phyloP scores from a whole-genome alignment of 2,797 vertebrate genomes.

The Otolemur crassicaudatus region DNA sequence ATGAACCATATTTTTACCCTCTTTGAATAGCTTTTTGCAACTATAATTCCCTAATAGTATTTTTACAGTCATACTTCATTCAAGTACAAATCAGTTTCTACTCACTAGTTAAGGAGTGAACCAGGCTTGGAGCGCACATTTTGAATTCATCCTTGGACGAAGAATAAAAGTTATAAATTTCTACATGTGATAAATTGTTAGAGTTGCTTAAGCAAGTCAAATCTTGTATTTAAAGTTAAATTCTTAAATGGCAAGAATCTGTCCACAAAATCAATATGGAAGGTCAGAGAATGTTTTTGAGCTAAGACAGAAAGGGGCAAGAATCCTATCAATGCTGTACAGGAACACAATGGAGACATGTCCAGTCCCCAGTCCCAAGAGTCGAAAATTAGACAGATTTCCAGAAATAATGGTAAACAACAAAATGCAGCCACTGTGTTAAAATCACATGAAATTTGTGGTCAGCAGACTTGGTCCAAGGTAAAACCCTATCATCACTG shows the following conservation, averaged over 20 bases:
- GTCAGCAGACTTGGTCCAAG: background rate
- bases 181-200: background rate
- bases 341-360: background rate
- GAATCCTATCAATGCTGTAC: background rate
- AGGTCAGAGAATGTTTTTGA: background rate
- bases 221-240: background rate
- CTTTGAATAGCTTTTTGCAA: background rate
- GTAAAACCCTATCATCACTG: background rate
- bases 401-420: background rate
- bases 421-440: background rate
- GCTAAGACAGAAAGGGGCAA: background rate
- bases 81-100: background rate
- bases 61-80: background rate
- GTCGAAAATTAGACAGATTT: background rate
- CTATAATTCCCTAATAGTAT: background rate
- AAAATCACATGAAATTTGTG: background rate
- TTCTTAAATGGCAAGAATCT: background rate
- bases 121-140: background rate
- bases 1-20: background rate
- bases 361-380: background rate
- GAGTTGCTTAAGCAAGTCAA: background rate
- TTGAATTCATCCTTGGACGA: background rate
- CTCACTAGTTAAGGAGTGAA: background rate
- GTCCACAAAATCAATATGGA: background rate
- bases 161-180: background rate